Evolutionary conservation across 2,113 vertebrate genomes (phyloP).

Genomic region (Saguinus imperator): DNA sequence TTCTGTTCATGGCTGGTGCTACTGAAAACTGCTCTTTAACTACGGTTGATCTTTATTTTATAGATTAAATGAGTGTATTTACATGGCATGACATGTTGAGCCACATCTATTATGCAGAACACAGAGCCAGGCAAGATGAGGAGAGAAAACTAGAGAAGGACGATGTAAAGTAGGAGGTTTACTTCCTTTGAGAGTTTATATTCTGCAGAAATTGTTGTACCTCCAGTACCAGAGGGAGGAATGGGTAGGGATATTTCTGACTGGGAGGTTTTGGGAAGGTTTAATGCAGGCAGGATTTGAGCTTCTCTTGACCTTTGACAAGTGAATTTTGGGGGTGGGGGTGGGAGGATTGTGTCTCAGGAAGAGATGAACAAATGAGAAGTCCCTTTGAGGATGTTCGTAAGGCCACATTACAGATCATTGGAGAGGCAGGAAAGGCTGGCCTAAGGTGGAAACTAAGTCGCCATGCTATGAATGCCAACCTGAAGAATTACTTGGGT

Average conservation of each 20-base stretch:
- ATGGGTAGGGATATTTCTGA: not conserved
- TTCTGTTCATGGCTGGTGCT: not conserved
- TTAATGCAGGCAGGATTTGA: not conserved
- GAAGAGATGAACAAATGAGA: not conserved
- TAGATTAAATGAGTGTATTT: not conserved
- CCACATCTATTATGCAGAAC: not conserved
- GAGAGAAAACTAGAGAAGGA: not conserved
- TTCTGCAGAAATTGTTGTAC: not conserved
- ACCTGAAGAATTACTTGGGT: not conserved
- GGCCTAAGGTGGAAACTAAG: not conserved
- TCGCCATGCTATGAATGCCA: not conserved
- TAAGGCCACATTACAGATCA: not conserved
- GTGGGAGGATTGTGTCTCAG: not conserved
- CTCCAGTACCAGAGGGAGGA: not conserved
- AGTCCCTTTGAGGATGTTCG: not conserved
- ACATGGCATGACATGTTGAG: not conserved
- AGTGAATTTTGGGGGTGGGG: not conserved
- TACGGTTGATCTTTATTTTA: not conserved
- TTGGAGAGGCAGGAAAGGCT: not conserved
- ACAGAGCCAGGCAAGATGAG: not conserved
- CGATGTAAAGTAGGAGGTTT: not conserved
- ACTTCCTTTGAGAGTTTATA: not conserved
- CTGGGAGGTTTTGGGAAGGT: not conserved
- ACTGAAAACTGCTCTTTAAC: not conserved
- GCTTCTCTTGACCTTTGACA: not conserved